A percentile compares a stretch with the other conserved stretches of the same genome.
Evolutionary conservation across 2,888 invertebrate species (phyloP).

Genomic region (Ochropacha duplaris): DNA sequence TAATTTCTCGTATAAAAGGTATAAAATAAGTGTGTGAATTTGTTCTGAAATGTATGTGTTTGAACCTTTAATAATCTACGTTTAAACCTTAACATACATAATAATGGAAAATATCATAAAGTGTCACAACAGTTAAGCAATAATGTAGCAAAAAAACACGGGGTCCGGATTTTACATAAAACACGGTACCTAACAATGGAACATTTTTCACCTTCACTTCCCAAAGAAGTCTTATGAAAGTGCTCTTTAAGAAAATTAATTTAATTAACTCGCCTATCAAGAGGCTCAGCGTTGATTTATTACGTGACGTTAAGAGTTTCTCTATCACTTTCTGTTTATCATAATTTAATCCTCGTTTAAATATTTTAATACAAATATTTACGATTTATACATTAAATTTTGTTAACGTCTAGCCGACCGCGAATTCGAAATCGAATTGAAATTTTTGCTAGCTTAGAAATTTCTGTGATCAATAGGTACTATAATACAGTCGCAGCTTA

Average conservation of each 20-base stretch:
- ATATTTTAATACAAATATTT: background rate
- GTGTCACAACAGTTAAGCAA: too few relatives aligned
- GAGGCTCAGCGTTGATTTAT: background rate
- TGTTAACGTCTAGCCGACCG: too few relatives aligned
- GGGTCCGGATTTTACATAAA: too few relatives aligned
- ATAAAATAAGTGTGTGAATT: background rate
- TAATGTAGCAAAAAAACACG: too few relatives aligned
- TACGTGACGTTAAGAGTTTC: background rate
- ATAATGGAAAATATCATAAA: too few relatives aligned
- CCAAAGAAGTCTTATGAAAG: background rate
- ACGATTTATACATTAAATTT: background rate
- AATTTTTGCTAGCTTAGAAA: too few relatives aligned
- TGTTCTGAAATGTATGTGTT: background rate
- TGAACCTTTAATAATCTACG: background rate
- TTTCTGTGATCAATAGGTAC: too few relatives aligned
- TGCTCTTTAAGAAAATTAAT: background rate
- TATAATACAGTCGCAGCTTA: background rate
- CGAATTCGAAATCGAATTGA: background rate
- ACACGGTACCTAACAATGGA: too few relatives aligned
- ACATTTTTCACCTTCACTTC: background rate
- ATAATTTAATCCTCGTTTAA: background rate
- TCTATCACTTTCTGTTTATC: background rate
- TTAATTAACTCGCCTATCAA: background rate
- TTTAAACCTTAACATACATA: too few relatives aligned
- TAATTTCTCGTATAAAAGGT: background rate